Base-by-base conservation (phyloP, 92 coral and sea anemone species). In the Porites rus region DNA sequence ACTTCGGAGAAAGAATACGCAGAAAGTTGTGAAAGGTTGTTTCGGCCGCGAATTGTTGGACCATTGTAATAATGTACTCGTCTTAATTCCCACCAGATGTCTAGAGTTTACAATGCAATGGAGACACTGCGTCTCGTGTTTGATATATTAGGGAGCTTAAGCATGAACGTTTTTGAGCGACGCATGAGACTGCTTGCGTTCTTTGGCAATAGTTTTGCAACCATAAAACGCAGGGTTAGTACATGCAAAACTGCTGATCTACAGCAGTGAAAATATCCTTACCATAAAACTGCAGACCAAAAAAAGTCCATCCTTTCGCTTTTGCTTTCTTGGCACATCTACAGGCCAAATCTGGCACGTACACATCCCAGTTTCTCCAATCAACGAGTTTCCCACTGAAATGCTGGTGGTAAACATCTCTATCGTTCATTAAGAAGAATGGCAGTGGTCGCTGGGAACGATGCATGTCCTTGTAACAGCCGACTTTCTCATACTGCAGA, bases 261-360 rank as follows among this genome's bases (percentile, higher is more conserved):
- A 38, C 46, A 38, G 46, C 46, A 38, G 46, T 3, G 46, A 38
- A 38, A 38, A 38, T 63, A 38, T 63, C 73, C 81, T 70, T 83
- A 91, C 94, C 94, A 31, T 91, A 91, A 79, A 82, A 91, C 75
- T 91, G 94, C 59, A 91, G 86, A 43, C 94, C 94, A 43, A 91
- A 91, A 77, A 80, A 87, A 51, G 61, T 52, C n/a, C 53, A 46
- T 13, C 86, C 86, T 16, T 76, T 46, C 31, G 82, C 74, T 31
- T 82, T 18, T 8, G 91, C 94, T 56, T 72, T 67, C 61, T 87
- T 82, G 7, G 94, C 94, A 51, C 94, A 91, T 28, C 94, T 82
- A 50, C 94, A 91, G 46, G 89, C 89, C 20, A 91, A 75, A 1
- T 91, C 84, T 12, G 94, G 94, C 11, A 91, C 71, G 43, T 91